Evolutionary conservation across 2,797 vertebrate species (phyloP).

Genomic region (Austrolebias charrua): DNA sequence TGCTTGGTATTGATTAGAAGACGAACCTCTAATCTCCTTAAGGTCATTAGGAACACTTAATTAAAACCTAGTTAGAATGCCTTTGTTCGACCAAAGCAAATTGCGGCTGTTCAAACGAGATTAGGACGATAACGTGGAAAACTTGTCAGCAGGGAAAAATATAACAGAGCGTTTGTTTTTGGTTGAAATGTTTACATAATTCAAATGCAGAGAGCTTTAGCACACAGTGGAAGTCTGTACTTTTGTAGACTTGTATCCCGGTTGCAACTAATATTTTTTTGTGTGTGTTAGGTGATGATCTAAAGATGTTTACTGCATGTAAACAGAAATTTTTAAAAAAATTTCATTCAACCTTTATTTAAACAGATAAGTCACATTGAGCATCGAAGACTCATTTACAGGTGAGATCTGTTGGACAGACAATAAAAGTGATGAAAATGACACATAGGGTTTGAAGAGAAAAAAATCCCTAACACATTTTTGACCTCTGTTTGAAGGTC

Average conservation of each 20-base stretch:
- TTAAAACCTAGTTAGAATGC: conserved; percentile 96
- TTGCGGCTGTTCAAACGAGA: conserved; percentile 92
- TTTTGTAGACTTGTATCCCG: conserved; percentile 26
- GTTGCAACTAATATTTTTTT: conserved; percentile 22
- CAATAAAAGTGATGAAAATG: too few species aligned
- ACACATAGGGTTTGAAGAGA: too few species aligned
- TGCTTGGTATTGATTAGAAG: conserved; percentile 95
- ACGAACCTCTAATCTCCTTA: conserved; percentile 95
- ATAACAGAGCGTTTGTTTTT: conserved; percentile 59
- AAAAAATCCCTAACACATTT: too few species aligned
- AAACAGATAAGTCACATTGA: too few species aligned
- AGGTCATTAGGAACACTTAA: conserved; percentile 99
- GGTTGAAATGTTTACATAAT: conserved; percentile 71
- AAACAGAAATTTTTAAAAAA: neutral
- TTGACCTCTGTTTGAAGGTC: too few species aligned
- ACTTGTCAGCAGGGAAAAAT: conserved; percentile 73
- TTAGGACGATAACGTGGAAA: conserved; percentile 86
- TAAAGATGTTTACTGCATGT: conserved; percentile 26
- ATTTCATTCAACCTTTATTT: too few species aligned
- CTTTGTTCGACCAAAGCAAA: conserved; percentile 91
- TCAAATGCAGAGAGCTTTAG: conserved; percentile 62
- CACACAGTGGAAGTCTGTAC: conserved; percentile 54
- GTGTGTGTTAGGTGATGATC: conserved; percentile 32
- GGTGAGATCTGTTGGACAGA: too few species aligned
- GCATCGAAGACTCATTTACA: too few species aligned